Evolutionary conservation across 2,113 vertebrate species (phyloP), one percentile per base, ranked within the genome.

Genomic region (Neofelis nebulosa): DNA sequence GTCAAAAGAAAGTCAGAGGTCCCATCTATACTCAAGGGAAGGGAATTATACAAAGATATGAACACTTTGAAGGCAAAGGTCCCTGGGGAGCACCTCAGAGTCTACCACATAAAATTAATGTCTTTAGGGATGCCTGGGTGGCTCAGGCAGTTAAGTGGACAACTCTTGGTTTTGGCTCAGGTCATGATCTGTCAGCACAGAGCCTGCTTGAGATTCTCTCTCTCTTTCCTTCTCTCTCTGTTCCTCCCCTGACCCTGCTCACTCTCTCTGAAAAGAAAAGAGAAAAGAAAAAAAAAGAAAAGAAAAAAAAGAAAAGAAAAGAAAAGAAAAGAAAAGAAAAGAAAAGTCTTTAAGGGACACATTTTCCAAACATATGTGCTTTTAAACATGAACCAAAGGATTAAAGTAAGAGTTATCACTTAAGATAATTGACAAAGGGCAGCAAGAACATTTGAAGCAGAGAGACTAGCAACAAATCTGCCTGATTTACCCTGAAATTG

Each of bases 401-500:
- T 19, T 81, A 48, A 88, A 81, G 14, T 41, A 79, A 90, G 68
- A 73, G 31, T 69, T 74, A n/a, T 50, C 41, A 73, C 4, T 73
- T 87, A 82, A 6, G 36, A 65, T 9, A 41, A 73, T 9, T 21
- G 13, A 90, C 3, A 25, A 45, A 31, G 38, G 4, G 36, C 33
- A 94, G 33, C 11, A 88, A 61, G 27, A 69, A 84, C n/a, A 69
- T 69, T 12, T 88, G 80, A 90, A 11, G 11, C 86, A 88, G 68
- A 76, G 13, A 90, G 2, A n/a, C 14, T 16, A 61, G 16, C 7
- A 76, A 90, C 27, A 92, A 6, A 38, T 55, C 27, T 91, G 12
- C 23, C 52, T 61, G 41, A 76, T 96, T 89, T 86, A 61, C 38
- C 23, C 52, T 76, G 63, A 69, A 85, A 89, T 90, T 36, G 48